phyloP scores from a whole-genome alignment of 1,140 invertebrate genomes.

The Aphaenogaster rudis region DNA sequence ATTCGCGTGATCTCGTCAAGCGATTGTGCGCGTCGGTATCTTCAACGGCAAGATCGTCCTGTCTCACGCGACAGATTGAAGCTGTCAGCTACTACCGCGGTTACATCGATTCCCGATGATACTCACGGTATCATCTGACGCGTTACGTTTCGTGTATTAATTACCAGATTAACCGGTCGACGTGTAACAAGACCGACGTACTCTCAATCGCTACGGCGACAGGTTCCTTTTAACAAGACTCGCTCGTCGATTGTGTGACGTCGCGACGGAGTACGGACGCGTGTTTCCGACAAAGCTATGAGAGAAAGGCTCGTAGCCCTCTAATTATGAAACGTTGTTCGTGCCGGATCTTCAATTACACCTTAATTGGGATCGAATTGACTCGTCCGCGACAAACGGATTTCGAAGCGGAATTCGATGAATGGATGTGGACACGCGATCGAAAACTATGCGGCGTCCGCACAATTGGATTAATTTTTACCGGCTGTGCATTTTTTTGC shows the following conservation, averaged over 20 bases:
- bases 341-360: slow-evolving; percentile 53
- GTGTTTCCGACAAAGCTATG: slow-evolving; percentile 36
- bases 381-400: slow-evolving; percentile 11
- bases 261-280: not conserved
- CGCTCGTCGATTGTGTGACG: not conserved
- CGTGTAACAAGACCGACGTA: not conserved
- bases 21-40: not conserved
- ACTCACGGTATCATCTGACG: not conserved
- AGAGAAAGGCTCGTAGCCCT: slow-evolving; percentile 30
- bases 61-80: not conserved
- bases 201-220: not conserved
- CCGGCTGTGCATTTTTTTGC: slow-evolving; percentile 33
- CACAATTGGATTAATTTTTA: slow-evolving; percentile 33
- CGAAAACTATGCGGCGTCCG: not conserved
- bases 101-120: slow-evolving; percentile 8
- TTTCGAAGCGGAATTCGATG: not conserved
- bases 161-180: slow-evolving; percentile 27
- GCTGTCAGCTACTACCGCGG: not conserved
- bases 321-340: slow-evolving; percentile 61
- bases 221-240: slow-evolving; percentile 34
- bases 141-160: slow-evolving; percentile 1
- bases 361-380: slow-evolving; percentile 55
- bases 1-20: not conserved
- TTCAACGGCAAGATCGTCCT: not conserved
- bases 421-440: not conserved